phyloP scores from a whole-genome alignment of 2,888 invertebrate species.

The Nesidiocoris tenuis region DNA sequence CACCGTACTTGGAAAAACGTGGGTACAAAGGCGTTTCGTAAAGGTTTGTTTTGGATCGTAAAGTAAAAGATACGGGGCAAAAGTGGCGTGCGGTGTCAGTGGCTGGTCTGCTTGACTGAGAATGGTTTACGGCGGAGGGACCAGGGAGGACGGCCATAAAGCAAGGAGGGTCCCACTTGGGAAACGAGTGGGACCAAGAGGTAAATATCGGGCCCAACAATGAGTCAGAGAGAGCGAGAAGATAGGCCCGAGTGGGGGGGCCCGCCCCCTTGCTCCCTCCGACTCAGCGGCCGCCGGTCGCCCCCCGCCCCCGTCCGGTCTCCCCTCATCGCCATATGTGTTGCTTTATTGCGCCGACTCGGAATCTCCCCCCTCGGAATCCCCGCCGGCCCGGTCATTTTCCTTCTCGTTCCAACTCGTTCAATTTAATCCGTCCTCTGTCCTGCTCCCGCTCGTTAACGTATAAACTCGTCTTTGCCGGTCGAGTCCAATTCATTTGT shows the following conservation, averaged over 20 bases:
- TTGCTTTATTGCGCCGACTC: conserved; percentile 49
- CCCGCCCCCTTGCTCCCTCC: conserved; percentile 3
- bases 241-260: conserved; percentile 38
- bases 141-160: conserved; percentile 46
- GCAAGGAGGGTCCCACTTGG: conserved; percentile 32
- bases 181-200: conserved; percentile 40
- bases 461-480: neutral
- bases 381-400: conserved; percentile 15
- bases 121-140: conserved; percentile 45
- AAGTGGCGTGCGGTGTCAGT: conserved; percentile 44
- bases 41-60: conserved; percentile 34
- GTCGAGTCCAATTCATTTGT: conserved; percentile 31
- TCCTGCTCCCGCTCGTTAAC: neutral
- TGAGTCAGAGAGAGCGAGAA: conserved; percentile 29
- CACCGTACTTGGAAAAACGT: neutral
- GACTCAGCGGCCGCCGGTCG: conserved; percentile 1
- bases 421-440: neutral
- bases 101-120: conserved; percentile 45
- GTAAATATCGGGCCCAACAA: neutral
- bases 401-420: neutral
- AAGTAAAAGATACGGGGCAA: conserved; percentile 23
- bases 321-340: conserved; percentile 46
- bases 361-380: conserved; percentile 42
- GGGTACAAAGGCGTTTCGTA: conserved; percentile 6
- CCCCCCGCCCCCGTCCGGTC: conserved; percentile 18